phyloP scores from a whole-genome alignment of 2,113 vertebrate species.

The Anthoscopus minutus region DNA sequence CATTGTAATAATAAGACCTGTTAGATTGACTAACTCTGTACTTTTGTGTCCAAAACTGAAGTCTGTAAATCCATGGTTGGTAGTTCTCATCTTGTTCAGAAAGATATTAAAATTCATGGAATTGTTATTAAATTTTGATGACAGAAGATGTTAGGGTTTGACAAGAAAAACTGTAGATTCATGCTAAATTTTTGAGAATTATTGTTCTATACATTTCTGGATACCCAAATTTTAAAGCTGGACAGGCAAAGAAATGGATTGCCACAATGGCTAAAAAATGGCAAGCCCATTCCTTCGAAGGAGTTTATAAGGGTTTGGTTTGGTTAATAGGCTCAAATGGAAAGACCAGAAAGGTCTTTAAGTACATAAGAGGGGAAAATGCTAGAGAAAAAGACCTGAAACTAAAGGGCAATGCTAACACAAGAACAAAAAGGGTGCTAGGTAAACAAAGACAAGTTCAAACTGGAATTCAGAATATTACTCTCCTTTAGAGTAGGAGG shows the following conservation, averaged over 20 bases:
- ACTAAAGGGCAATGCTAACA: background rate
- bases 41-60: background rate
- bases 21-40: background rate
- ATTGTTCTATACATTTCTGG: background rate
- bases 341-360: background rate
- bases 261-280: background rate
- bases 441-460: background rate
- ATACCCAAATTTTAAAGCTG: background rate
- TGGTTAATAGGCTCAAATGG: background rate
- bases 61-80: background rate
- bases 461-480: background rate
- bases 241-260: background rate
- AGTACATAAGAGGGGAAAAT: background rate
- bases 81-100: background rate
- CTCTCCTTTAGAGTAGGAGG: background rate
- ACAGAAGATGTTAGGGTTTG: background rate
- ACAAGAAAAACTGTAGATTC: background rate
- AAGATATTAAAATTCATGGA: background rate
- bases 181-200: background rate
- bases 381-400: background rate
- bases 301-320: background rate
- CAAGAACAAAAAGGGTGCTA: background rate
- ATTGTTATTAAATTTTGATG: background rate
- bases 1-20: background rate
- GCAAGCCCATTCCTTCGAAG: background rate